Conservation (phyloP, 1,140 invertebrate genomes). For the Bacillus rossius region DNA sequence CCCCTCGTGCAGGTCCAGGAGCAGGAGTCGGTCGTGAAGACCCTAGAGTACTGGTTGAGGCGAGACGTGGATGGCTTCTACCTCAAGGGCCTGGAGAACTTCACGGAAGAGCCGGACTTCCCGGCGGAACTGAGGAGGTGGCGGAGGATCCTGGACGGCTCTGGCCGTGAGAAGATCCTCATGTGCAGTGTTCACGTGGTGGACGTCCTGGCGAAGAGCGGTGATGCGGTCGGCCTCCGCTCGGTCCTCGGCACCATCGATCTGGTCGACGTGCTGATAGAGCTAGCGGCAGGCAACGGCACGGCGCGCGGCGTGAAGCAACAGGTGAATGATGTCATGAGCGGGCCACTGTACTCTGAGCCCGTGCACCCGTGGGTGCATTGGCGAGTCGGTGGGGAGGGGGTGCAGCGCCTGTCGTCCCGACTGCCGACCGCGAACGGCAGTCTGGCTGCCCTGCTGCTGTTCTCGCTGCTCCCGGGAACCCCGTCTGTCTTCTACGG, state of each 20-base stretch:
- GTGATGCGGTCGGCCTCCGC: conserved; percentile 34
- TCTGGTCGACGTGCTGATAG: conserved; percentile 61
- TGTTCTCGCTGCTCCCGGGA: conserved; percentile 71
- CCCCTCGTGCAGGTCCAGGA: background rate
- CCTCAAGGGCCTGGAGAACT: conserved; percentile 59
- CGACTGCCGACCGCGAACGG: conserved; percentile 49
- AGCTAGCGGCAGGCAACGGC: conserved; percentile 46
- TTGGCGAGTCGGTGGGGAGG: conserved; percentile 63
- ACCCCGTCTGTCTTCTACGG: conserved; percentile 76
- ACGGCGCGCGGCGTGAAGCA: conserved; percentile 46
- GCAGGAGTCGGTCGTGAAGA: background rate
- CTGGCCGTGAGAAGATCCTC: conserved; percentile 47
- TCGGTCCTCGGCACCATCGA: conserved; percentile 58
- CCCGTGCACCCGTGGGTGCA: conserved; percentile 64
- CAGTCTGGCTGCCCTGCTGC: conserved; percentile 53
- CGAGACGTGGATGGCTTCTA: conserved; percentile 74
- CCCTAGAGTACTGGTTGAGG: conserved; percentile 50
- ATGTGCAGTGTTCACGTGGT: conserved; percentile 58
- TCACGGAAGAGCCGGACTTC: conserved; percentile 43
- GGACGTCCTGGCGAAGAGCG: conserved; percentile 38
- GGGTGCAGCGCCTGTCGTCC: conserved; percentile 51
- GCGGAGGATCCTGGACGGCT: conserved; percentile 43
- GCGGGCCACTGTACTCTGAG: conserved; percentile 52
- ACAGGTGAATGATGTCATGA: conserved; percentile 50
- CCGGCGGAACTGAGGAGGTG: conserved; percentile 52